These are phyloP conservation scores for Sebastes trivittatus DNA, from an alignment of 2,797 vertebrate species.

Conservation along the genomic window DNA sequence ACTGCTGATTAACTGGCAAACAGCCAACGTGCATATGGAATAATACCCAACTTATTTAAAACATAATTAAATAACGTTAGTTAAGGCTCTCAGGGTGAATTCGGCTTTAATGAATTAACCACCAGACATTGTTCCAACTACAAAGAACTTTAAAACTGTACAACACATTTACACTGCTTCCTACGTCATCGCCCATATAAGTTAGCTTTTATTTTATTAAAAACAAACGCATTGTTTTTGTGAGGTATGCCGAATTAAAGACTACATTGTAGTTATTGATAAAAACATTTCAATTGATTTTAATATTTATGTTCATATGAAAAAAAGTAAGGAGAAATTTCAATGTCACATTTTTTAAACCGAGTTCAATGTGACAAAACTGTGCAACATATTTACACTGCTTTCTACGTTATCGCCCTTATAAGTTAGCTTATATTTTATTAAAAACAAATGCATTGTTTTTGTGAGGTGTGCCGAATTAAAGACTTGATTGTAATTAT, in stretches of 20 bases:
- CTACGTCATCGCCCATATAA: not conserved
- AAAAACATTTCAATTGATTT: accelerated
- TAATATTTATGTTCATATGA: accelerated
- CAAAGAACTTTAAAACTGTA: not conserved
- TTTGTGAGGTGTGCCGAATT: no score
- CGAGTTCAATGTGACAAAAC: not conserved
- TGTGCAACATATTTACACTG: no score
- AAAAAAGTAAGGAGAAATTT: not conserved
- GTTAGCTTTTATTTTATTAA: not conserved
- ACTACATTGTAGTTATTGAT: accelerated
- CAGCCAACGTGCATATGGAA: not conserved
- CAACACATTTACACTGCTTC: not conserved
- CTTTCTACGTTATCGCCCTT: no score
- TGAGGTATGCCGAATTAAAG: not conserved
- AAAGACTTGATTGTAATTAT: no score
- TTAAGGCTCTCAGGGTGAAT: accelerated
- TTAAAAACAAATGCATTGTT: no score
- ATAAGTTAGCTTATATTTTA: no score
- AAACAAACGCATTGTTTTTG: not conserved
- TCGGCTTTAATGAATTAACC: no score
- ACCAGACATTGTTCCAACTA: not conserved
- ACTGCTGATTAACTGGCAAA: not conserved
- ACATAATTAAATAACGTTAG: not conserved
- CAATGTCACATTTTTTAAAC: not conserved
- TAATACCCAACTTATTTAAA: not conserved